Evolutionary conservation across 2,888 invertebrate species (phyloP).

Genomic region (Acrocyrtus sp.): DNA sequence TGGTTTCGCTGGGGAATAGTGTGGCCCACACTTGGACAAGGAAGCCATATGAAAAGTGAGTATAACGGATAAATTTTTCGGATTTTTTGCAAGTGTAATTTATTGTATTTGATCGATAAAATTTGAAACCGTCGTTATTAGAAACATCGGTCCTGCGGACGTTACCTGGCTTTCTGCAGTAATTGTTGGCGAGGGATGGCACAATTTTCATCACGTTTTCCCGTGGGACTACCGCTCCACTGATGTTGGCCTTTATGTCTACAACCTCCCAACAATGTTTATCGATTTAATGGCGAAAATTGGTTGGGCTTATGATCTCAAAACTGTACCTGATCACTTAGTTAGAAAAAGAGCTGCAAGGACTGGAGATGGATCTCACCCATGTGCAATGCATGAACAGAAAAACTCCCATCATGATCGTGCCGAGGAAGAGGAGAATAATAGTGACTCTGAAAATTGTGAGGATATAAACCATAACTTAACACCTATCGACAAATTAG

Average conservation of each 20-base stretch:
- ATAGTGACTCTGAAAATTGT: background rate
- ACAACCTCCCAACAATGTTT: conserved; percentile 29
- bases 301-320: conserved; percentile 40
- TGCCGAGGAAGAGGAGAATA: too few relatives aligned
- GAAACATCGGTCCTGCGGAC: conserved; percentile 31
- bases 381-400: background rate
- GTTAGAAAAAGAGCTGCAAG: conserved; percentile 19
- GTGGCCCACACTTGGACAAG: conserved; percentile 39
- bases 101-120: background rate
- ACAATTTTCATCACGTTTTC: conserved; percentile 42
- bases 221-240: conserved; percentile 45
- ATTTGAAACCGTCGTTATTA: background rate
- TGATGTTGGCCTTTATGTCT: conserved; percentile 21
- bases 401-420: background rate
- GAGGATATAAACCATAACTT: background rate
- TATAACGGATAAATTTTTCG: background rate
- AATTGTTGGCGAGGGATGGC: conserved; percentile 44
- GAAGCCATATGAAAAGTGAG: conserved; percentile 43
- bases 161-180: conserved; percentile 33
- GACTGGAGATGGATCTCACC: conserved; percentile 32
- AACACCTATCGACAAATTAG: conserved; percentile 19
- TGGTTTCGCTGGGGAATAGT: conserved; percentile 30
- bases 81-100: too few relatives aligned
- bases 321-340: conserved; percentile 26
- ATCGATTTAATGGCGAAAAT: conserved; percentile 27